These are phyloP conservation scores for Desmodus rotundus DNA, from an alignment of 2,113 vertebrate genomes.

Conservation along the genomic window DNA sequence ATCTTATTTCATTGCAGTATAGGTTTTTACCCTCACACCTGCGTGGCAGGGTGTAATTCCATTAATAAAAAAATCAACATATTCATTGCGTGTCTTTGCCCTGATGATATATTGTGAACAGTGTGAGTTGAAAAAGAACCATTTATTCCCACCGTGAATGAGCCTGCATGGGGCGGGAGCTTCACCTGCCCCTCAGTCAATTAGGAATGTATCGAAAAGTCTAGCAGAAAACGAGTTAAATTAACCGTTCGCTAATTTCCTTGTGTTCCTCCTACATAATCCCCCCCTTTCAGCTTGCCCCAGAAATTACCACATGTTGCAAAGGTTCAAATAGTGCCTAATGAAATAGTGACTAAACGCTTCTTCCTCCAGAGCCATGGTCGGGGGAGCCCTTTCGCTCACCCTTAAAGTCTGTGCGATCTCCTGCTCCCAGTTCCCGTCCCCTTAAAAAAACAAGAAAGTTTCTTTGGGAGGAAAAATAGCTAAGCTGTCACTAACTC, in stretches of 20 bases:
- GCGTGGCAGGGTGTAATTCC: constrained; percentile 92
- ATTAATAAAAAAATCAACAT: constrained; percentile 96
- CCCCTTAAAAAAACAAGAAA: constrained; percentile 64
- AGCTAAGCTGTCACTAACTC: constrained; percentile 85
- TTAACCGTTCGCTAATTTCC: constrained; percentile 98
- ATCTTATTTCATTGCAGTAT: constrained; percentile 83
- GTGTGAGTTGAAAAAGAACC: constrained; percentile 90
- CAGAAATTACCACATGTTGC: constrained; percentile 98
- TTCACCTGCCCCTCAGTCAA: constrained; percentile 99
- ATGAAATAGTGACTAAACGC: constrained; percentile 98
- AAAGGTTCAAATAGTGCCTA: constrained; percentile 98
- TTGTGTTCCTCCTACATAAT: constrained; percentile 94
- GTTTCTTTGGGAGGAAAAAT: constrained; percentile 81
- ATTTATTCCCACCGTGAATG: constrained; percentile 95
- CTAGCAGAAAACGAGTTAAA: constrained; percentile 98
- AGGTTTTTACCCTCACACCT: constrained; percentile 91
- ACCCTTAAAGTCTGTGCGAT: constrained; percentile 85
- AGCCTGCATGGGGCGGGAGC: constrained; percentile 93
- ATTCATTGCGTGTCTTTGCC: constrained; percentile 96
- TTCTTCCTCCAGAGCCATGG: constrained; percentile 81
- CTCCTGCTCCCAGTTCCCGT: constrained; percentile 79
- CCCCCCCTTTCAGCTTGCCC: constrained; percentile 92
- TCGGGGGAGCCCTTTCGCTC: constrained; percentile 85
- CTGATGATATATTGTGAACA: constrained; percentile 93
- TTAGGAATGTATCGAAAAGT: constrained; percentile 99